Conservation (phyloP, 2,113 vertebrate species). For the Tonatia bakeri region DNA sequence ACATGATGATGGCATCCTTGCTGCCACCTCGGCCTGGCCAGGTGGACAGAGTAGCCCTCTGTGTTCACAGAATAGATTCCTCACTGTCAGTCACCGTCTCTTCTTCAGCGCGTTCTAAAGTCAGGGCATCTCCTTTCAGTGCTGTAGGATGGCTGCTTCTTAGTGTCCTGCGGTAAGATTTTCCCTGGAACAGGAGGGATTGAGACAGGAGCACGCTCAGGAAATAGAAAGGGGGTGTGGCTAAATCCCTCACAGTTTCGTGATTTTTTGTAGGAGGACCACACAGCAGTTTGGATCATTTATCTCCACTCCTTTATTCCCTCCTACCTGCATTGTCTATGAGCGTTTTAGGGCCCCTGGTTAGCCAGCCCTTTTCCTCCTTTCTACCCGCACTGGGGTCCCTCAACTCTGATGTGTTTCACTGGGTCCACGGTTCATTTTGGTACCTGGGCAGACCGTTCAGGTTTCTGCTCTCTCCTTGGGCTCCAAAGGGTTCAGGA, state of each 20-base stretch:
- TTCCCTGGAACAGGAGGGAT: background rate
- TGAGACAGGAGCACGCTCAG: background rate
- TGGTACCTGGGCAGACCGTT: background rate
- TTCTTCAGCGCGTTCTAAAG: background rate
- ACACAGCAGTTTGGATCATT: background rate
- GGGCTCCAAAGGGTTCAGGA: background rate
- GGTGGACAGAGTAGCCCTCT: background rate
- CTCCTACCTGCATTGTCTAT: background rate
- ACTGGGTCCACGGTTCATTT: background rate
- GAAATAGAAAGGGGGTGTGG: background rate
- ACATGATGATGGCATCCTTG: background rate
- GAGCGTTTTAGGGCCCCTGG: background rate
- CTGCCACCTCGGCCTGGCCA: background rate
- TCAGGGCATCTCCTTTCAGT: background rate
- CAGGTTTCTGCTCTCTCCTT: background rate
- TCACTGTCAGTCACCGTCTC: background rate
- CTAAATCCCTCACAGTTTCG: background rate
- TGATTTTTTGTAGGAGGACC: background rate
- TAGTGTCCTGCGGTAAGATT: background rate
- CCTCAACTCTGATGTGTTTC: background rate
- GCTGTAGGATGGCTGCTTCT: background rate
- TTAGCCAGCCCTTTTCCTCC: background rate
- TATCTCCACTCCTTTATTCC: background rate
- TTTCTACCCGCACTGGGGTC: no score
- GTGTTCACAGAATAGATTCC: background rate